phyloP scores from a whole-genome alignment of 1,140 invertebrate species.

The Solenopsis fugax region DNA sequence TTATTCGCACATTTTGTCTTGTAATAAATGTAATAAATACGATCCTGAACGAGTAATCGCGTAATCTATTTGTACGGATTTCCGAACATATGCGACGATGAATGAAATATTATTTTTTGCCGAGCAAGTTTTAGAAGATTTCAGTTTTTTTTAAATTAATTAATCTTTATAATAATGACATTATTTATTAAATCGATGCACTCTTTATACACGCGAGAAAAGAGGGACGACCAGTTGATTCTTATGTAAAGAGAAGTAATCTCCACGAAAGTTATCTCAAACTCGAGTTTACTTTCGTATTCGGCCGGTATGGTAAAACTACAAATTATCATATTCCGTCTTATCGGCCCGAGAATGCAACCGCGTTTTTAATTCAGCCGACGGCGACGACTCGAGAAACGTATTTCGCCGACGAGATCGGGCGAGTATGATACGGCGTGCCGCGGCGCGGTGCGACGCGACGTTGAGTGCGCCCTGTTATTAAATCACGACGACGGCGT shows the following conservation, averaged over 20 bases:
- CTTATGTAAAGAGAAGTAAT: neutral
- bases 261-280: neutral
- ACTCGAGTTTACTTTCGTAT: constrained; percentile 21
- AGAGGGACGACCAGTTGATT: neutral
- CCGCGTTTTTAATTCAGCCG: constrained; percentile 32
- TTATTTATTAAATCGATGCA: neutral
- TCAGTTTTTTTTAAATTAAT: neutral
- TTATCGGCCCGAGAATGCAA: constrained; percentile 9
- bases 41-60: neutral
- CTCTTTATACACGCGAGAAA: neutral
- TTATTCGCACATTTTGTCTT: neutral
- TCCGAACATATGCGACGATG: neutral
- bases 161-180: neutral
- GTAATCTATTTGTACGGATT: neutral
- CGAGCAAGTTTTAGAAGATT: too few species aligned
- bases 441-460: neutral
- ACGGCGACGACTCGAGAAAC: constrained; percentile 10
- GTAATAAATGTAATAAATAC: neutral
- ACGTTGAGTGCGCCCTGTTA: constrained; percentile 20
- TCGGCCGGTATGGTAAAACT: neutral
- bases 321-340: constrained; percentile 25
- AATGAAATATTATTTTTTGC: neutral
- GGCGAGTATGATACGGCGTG: constrained; percentile 20
- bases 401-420: constrained; percentile 39
- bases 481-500: constrained; percentile 38